Percentiles rank a stretch among this genome's conserved stretches.
Conservation (phyloP, 1,140 invertebrate genomes). For the Pseudomyrmex pallidus region DNA sequence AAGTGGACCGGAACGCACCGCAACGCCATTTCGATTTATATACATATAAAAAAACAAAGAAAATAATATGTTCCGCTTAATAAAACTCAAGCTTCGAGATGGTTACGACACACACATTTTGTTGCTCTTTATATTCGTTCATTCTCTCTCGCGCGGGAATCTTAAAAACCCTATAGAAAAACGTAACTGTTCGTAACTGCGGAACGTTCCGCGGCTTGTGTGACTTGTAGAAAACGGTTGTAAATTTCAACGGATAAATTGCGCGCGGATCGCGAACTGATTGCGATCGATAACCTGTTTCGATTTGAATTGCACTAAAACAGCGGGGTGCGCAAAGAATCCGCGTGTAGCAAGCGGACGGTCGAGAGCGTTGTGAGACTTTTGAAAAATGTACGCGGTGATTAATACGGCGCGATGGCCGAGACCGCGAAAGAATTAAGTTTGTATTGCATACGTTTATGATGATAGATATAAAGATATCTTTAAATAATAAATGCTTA, state of each 20-base stretch:
- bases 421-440: neutral
- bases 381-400: neutral
- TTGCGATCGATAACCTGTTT: slow-evolving; percentile 6
- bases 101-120: neutral
- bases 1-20: slow-evolving; percentile 42
- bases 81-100: neutral
- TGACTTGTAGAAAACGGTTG: neutral
- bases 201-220: too few relatives aligned
- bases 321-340: slow-evolving; percentile 1
- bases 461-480: neutral
- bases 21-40: slow-evolving; percentile 8
- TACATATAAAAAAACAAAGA: neutral
- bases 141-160: too few relatives aligned
- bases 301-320: slow-evolving; percentile 4
- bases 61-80: slow-evolving; percentile 14
- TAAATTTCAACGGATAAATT: slow-evolving; percentile 11
- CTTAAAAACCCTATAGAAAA: neutral
- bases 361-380: neutral
- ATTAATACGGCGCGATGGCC: slow-evolving; percentile 5
- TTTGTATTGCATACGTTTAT: neutral
- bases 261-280: neutral
- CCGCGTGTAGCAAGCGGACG: too few relatives aligned
- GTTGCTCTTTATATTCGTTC: neutral
- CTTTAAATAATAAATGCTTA: too few relatives aligned
- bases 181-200: neutral